Percentiles rank a stretch among this genome's conserved stretches.
Evolutionary conservation across 2,888 invertebrate species (phyloP).

Genomic region (Trissolcus brochymenae): DNA sequence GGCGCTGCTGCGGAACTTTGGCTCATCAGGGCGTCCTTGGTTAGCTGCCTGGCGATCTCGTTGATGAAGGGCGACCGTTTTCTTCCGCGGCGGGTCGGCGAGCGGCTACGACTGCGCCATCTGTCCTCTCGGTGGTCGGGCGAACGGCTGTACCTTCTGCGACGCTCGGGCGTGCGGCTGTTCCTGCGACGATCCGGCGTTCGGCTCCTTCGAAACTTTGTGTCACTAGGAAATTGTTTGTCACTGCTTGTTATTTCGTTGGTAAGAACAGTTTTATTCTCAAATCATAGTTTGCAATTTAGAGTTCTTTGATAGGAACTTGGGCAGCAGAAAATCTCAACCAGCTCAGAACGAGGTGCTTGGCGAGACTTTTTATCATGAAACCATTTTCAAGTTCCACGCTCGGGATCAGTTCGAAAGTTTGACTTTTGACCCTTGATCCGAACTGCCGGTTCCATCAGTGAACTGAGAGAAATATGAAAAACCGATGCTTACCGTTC

Average conservation of each 20-base stretch:
- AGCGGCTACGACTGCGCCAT: constrained; percentile 63
- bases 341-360: no score
- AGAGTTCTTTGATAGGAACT: no score
- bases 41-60: constrained; percentile 72
- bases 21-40: constrained; percentile 61
- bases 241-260: constrained; percentile 13
- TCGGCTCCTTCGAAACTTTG: constrained; percentile 69
- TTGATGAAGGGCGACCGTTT: constrained; percentile 74
- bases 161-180: constrained; percentile 65
- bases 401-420: no score
- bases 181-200: constrained; percentile 64
- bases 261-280: not conserved
- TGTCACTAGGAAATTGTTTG: constrained; percentile 49
- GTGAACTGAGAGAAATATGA: not conserved
- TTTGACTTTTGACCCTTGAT: no score
- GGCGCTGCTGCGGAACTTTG: not conserved
- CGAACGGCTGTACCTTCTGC: constrained; percentile 70
- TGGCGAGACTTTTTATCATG: no score
- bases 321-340: not conserved
- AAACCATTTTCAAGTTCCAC: no score
- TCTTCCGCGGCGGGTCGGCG: constrained; percentile 66
- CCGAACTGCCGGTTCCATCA: no score
- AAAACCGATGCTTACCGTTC: constrained; percentile 69
- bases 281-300: not conserved
- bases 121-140: constrained; percentile 66